A percentile compares a stretch with the other conserved stretches of the same genome.
Evolutionary conservation across 2,113 vertebrate genomes (phyloP).

Genomic region (Callaeas wilsoni): DNA sequence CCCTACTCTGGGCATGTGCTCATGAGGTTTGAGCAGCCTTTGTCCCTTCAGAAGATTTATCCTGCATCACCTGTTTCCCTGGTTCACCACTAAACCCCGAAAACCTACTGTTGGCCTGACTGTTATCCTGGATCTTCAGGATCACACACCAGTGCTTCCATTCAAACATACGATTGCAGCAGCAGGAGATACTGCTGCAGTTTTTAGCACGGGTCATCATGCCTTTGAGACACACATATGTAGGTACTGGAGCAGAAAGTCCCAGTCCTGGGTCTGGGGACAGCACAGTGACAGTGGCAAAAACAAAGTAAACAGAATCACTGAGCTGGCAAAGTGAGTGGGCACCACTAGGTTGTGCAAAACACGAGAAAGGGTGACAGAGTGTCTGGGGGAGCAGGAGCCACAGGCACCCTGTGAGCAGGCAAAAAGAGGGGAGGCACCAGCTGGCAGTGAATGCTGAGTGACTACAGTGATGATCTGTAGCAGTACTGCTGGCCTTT

Average conservation of each 20-base stretch:
- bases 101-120: neutral
- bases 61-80: neutral
- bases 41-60: neutral
- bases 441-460: neutral
- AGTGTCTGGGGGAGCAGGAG: neutral
- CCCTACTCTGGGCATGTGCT: neutral
- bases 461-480: neutral
- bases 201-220: neutral
- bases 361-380: neutral
- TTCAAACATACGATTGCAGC: rapidly evolving
- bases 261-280: neutral
- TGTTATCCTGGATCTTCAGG: neutral
- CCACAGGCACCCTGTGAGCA: neutral
- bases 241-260: neutral
- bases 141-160: neutral
- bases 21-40: neutral
- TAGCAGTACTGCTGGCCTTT: neutral
- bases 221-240: neutral
- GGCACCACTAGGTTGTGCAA: neutral
- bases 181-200: neutral
- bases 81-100: neutral
- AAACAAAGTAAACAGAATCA: neutral
- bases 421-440: neutral
- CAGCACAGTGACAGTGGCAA: neutral
- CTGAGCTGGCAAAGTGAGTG: neutral